A percentile compares a stretch with the other conserved stretches of the same genome.
Conservation (phyloP, 2,797 vertebrate species). For the Pangasius sanitwongsei region DNA sequence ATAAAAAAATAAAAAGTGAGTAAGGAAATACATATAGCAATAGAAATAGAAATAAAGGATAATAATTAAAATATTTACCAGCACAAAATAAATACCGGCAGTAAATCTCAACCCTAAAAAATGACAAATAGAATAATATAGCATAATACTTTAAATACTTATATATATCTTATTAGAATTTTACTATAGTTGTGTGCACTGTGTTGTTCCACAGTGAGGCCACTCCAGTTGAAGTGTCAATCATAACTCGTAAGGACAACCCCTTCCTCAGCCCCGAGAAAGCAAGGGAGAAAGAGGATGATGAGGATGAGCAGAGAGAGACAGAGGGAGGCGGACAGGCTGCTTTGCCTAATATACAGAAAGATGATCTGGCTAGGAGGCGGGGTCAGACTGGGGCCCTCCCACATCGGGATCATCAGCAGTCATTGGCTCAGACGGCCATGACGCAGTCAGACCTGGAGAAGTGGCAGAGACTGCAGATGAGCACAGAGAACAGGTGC, state of each 20-base stretch:
- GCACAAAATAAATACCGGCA: neutral
- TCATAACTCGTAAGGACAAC: slow-evolving; percentile 74
- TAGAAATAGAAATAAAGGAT: neutral
- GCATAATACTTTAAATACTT: neutral
- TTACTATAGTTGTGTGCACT: neutral
- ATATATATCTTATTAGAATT: neutral
- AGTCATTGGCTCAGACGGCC: slow-evolving; percentile 73
- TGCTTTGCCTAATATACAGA: slow-evolving; percentile 75
- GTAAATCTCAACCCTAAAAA: neutral
- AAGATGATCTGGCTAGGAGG: slow-evolving; percentile 80
- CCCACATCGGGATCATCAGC: slow-evolving; percentile 71
- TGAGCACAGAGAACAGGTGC: slow-evolving; percentile 87
- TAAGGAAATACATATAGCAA: neutral
- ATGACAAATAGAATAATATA: neutral
- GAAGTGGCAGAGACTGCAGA: slow-evolving; percentile 90
- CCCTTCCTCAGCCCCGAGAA: slow-evolving; percentile 62
- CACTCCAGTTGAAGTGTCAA: slow-evolving; percentile 59
- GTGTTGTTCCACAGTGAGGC: slow-evolving; percentile 52
- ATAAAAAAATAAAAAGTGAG: neutral
- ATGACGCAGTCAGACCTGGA: slow-evolving; percentile 89
- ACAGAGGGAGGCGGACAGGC: slow-evolving; percentile 42
- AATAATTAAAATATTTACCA: neutral
- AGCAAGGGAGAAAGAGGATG: slow-evolving; percentile 56
- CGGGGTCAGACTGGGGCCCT: slow-evolving; percentile 71
- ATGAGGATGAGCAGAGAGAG: slow-evolving; percentile 34